phyloP scores from a whole-genome alignment of 1,140 invertebrate genomes.

The Monochamus saltuarius region DNA sequence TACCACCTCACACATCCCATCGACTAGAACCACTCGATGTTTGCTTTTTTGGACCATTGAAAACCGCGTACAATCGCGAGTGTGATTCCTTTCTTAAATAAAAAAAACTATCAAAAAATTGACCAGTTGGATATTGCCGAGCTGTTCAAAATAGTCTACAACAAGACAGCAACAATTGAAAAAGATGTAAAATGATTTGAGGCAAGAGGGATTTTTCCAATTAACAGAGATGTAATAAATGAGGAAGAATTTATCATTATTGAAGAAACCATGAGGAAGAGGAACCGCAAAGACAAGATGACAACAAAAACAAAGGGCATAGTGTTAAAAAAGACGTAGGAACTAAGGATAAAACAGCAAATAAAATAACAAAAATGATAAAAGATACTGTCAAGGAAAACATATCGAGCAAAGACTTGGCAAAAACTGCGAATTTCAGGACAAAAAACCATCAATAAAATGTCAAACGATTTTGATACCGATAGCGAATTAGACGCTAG shows the following conservation, averaged over 20 bases:
- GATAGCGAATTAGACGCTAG: slow-evolving; percentile 10
- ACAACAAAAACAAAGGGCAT: slow-evolving; percentile 1
- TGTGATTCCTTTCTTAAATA: slow-evolving; percentile 17
- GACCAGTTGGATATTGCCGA: slow-evolving; percentile 15
- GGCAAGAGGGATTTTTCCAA: slow-evolving; percentile 16
- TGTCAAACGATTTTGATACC: slow-evolving; percentile 10
- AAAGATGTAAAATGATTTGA: slow-evolving; percentile 14
- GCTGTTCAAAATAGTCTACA: slow-evolving; percentile 11
- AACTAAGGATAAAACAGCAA: slow-evolving; percentile 6
- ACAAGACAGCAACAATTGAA: slow-evolving; percentile 2
- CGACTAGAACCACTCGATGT: slow-evolving; percentile 49
- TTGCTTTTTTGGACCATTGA: slow-evolving; percentile 34
- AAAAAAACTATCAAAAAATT: slow-evolving; percentile 11
- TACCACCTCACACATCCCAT: slow-evolving; percentile 30
- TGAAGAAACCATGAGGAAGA: slow-evolving; percentile 4
- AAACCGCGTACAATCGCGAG: slow-evolving; percentile 11
- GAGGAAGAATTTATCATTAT: slow-evolving; percentile 9
- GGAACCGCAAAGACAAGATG: slow-evolving; percentile 4
- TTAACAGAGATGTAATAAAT: slow-evolving; percentile 9
- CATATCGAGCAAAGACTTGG: slow-evolving; percentile 8
- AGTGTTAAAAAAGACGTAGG: slow-evolving; percentile 11
- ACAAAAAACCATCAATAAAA: slow-evolving; percentile 10
- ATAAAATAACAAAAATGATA: slow-evolving; percentile 9
- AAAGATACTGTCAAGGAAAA: slow-evolving; percentile 11
- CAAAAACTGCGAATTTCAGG: not conserved